phyloP scores from a whole-genome alignment of 2,113 vertebrate genomes.

The Uropsilus gracilis region DNA sequence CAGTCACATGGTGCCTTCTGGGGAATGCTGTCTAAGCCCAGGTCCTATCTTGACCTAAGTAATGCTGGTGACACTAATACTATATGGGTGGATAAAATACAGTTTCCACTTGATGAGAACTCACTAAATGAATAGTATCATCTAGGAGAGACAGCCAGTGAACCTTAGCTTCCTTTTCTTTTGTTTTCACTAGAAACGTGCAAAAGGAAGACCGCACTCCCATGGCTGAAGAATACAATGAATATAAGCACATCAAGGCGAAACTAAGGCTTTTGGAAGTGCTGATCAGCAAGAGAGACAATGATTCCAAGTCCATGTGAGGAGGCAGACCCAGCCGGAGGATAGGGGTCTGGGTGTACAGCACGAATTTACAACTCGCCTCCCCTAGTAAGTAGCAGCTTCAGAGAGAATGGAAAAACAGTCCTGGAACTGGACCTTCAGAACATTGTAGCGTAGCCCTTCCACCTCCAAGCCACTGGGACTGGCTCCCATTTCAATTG shows the following conservation, averaged over 20 bases:
- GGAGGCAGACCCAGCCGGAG: constrained; percentile 36
- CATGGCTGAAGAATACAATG: constrained; percentile 94
- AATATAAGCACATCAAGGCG: constrained; percentile 98
- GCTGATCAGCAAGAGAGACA: constrained; percentile 97
- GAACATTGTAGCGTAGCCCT: constrained; percentile 15
- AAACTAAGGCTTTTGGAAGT: constrained; percentile 96
- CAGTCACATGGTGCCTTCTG: not conserved
- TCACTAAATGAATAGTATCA: not conserved
- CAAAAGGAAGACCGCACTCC: constrained; percentile 97
- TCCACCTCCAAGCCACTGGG: constrained; percentile 39
- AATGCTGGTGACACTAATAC: not conserved
- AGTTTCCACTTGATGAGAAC: not conserved
- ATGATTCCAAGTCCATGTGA: constrained; percentile 86
- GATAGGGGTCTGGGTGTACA: constrained; percentile 31
- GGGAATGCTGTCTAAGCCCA: not conserved
- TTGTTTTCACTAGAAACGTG: constrained; percentile 88
- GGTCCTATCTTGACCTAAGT: not conserved
- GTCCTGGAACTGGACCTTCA: not conserved
- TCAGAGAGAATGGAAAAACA: constrained; percentile 65
- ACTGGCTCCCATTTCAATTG: not conserved
- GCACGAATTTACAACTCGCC: not conserved
- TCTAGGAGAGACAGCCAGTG: not conserved
- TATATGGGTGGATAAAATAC: not conserved
- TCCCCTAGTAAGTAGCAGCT: constrained; percentile 56
- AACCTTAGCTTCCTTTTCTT: not conserved